phyloP scores from a whole-genome alignment of 2,113 vertebrate genomes.

The Nestor notabilis region DNA sequence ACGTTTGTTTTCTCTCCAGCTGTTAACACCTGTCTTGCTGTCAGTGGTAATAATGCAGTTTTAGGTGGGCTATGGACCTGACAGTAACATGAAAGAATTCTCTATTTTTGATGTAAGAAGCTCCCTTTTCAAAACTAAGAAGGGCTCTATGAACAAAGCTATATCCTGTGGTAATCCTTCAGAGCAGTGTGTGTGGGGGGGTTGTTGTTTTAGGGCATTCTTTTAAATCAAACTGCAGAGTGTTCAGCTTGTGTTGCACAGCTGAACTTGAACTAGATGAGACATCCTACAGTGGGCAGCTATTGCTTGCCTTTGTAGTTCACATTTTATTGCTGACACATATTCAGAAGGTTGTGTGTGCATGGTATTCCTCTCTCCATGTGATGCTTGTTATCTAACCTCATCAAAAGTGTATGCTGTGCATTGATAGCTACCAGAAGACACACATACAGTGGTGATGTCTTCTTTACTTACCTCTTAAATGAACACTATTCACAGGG shows the following conservation, averaged over 20 bases:
- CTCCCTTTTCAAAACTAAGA: background rate
- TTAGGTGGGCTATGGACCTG: conserved; percentile 25
- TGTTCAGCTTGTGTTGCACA: background rate
- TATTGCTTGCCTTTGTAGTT: conserved; percentile 42
- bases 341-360: background rate
- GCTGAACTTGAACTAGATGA: conserved; percentile 19
- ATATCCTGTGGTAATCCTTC: conserved; percentile 8
- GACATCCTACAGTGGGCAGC: conserved; percentile 10
- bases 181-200: background rate
- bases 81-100: conserved; percentile 58
- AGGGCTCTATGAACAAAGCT: conserved; percentile 12
- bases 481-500: background rate
- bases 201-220: background rate
- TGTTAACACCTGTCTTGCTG: conserved; percentile 73
- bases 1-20: conserved; percentile 64
- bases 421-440: conserved; percentile 44
- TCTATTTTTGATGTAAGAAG: conserved; percentile 45
- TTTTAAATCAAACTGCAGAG: background rate
- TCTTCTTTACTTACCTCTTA: conserved; percentile 41
- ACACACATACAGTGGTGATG: background rate
- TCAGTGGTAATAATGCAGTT: conserved; percentile 46
- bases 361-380: background rate
- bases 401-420: conserved; percentile 43
- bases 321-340: conserved; percentile 37
- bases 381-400: conserved; percentile 47